A percentile compares a stretch with the other conserved stretches of the same genome.
Conservation (phyloP, 2,797 vertebrate species). For the Pachyuromys duprasi region DNA sequence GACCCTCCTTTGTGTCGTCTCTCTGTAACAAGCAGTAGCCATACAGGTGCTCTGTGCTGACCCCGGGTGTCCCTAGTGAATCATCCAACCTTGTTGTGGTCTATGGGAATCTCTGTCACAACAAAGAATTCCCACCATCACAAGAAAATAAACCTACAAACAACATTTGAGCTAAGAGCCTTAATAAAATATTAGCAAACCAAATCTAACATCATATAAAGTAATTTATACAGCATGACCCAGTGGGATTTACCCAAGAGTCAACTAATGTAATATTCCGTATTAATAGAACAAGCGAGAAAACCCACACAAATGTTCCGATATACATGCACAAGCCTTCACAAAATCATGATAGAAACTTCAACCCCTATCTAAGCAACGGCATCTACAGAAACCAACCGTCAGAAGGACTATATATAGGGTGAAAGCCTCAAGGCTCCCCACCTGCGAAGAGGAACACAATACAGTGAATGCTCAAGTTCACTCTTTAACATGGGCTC, state of each 20-base stretch:
- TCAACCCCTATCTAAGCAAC: constrained; percentile 40
- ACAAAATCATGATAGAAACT: constrained; percentile 2
- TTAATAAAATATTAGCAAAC: constrained; percentile 55
- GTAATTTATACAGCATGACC: background rate
- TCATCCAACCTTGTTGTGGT: background rate
- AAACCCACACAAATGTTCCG: background rate
- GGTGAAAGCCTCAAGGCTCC: background rate
- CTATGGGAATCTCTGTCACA: background rate
- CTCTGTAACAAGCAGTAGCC: background rate
- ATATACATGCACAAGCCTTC: background rate
- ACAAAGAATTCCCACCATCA: background rate
- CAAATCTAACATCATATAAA: background rate
- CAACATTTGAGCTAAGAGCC: constrained; percentile 19
- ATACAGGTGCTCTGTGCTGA: background rate
- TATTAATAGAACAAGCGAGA: constrained; percentile 26
- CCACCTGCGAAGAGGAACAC: background rate
- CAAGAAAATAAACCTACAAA: constrained; percentile 41
- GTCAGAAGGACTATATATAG: background rate
- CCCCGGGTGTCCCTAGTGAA: background rate
- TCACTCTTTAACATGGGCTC: background rate
- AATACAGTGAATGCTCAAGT: background rate
- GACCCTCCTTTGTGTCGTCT: constrained; percentile 33
- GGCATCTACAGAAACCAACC: background rate
- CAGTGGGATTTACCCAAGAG: constrained; percentile 22
- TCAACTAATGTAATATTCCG: background rate